Evolutionary conservation across 2,797 vertebrate genomes (phyloP).

Genomic region (Acipenser oxyrinchus): DNA sequence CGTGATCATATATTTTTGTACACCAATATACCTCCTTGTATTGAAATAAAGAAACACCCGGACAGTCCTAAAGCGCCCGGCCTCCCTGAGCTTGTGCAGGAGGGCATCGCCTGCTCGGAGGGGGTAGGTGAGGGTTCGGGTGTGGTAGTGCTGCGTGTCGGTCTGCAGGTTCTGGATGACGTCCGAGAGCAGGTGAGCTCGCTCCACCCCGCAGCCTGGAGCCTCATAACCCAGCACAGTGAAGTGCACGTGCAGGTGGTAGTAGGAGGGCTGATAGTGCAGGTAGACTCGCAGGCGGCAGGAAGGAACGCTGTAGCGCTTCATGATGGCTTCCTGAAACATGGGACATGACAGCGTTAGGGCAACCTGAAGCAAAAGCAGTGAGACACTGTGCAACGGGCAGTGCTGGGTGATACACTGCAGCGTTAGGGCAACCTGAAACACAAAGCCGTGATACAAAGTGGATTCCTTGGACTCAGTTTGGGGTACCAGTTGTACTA

Average conservation of each 20-base stretch:
- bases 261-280: constrained; percentile 94
- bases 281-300: constrained; percentile 74
- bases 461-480: too few relatives aligned
- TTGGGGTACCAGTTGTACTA: too few relatives aligned
- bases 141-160: constrained; percentile 60
- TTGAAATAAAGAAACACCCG: too few relatives aligned
- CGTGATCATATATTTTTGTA: too few relatives aligned
- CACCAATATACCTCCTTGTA: too few relatives aligned
- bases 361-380: too few relatives aligned
- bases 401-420: too few relatives aligned
- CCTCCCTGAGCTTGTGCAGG: constrained; percentile 63
- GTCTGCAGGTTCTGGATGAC: constrained; percentile 79
- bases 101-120: constrained; percentile 67
- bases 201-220: constrained; percentile 72
- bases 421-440: too few relatives aligned
- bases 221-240: constrained; percentile 76
- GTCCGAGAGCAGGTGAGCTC: constrained; percentile 78
- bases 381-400: too few relatives aligned
- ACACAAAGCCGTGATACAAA: too few relatives aligned
- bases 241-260: constrained; percentile 90
- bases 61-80: constrained; percentile 36
- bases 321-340: constrained; percentile 62
- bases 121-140: constrained; percentile 66
- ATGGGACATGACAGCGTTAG: not conserved
- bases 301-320: constrained; percentile 51